phyloP scores from a whole-genome alignment of 2,888 invertebrate genomes.

The Notodonta ziczac region DNA sequence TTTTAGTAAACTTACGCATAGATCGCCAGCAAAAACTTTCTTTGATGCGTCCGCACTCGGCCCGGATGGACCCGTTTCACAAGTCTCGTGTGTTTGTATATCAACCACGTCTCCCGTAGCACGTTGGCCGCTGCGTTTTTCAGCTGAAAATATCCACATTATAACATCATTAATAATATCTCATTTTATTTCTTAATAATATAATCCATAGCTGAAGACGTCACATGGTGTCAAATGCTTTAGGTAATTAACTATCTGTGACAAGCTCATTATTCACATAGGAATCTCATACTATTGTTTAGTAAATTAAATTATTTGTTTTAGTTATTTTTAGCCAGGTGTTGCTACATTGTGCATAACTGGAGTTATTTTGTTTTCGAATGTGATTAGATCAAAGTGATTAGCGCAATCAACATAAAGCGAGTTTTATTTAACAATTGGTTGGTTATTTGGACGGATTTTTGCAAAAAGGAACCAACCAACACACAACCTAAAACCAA shows the following conservation, averaged over 20 bases:
- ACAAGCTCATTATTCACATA: background rate
- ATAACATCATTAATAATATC: constrained; percentile 18
- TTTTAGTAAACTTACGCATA: constrained; percentile 93
- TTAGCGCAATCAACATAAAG: constrained; percentile 33
- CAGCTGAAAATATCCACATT: constrained; percentile 86
- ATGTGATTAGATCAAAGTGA: constrained; percentile 18
- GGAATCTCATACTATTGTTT: background rate
- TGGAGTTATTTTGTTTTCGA: constrained; percentile 10
- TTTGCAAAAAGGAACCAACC: too few relatives aligned
- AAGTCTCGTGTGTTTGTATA: constrained; percentile 99
- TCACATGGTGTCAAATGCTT: constrained; percentile 34
- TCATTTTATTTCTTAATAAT: background rate
- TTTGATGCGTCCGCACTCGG: constrained; percentile 98
- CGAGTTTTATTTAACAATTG: constrained; percentile 23
- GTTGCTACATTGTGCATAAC: constrained; percentile 24
- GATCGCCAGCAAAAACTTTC: constrained; percentile 99
- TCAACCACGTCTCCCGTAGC: constrained; percentile 99
- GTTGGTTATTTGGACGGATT: constrained; percentile 19
- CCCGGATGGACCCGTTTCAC: constrained; percentile 98
- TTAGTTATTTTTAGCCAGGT: constrained; percentile 32
- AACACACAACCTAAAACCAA: too few relatives aligned
- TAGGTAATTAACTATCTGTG: constrained; percentile 1
- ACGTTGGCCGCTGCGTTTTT: constrained; percentile 99
- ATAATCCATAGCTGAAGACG: constrained; percentile 21
- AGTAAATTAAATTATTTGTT: constrained; percentile 1